phyloP scores from a whole-genome alignment of 1,140 invertebrate genomes.

The Ceratina japonica region DNA sequence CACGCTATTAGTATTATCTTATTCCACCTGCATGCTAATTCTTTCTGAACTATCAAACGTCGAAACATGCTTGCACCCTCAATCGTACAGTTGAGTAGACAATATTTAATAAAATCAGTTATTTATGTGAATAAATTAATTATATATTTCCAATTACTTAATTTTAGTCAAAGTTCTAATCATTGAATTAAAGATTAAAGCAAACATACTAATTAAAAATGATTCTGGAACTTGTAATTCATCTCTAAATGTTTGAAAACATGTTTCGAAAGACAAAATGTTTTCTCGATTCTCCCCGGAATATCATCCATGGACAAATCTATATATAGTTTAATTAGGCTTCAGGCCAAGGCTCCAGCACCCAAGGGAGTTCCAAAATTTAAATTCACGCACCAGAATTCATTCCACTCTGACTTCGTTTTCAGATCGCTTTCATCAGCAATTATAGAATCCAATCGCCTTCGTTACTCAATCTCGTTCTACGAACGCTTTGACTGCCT shows the following conservation, averaged over 20 bases:
- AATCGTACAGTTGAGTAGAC: not conserved
- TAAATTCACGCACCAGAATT: conserved; percentile 2
- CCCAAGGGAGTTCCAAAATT: not conserved
- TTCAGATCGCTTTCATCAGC: not conserved
- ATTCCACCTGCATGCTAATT: not conserved
- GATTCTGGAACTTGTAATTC: not conserved
- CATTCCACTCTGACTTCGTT: too few relatives aligned
- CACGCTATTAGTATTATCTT: not conserved
- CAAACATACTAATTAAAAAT: not conserved
- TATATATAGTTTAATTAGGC: conserved; percentile 35
- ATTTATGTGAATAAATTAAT: conserved; percentile 22
- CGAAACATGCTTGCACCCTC: not conserved
- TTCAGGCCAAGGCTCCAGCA: not conserved
- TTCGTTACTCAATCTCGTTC: not conserved
- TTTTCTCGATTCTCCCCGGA: not conserved
- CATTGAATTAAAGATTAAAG: not conserved
- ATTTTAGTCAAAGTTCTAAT: not conserved
- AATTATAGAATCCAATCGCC: not conserved
- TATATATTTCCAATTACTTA: not conserved
- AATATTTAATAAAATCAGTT: not conserved
- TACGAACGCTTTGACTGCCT: not conserved
- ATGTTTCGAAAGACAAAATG: not conserved
- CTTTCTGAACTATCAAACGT: not conserved
- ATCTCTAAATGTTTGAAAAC: too few relatives aligned
- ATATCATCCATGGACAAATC: not conserved